phyloP scores from a whole-genome alignment of 2,888 invertebrate species.

The Patella depressa region DNA sequence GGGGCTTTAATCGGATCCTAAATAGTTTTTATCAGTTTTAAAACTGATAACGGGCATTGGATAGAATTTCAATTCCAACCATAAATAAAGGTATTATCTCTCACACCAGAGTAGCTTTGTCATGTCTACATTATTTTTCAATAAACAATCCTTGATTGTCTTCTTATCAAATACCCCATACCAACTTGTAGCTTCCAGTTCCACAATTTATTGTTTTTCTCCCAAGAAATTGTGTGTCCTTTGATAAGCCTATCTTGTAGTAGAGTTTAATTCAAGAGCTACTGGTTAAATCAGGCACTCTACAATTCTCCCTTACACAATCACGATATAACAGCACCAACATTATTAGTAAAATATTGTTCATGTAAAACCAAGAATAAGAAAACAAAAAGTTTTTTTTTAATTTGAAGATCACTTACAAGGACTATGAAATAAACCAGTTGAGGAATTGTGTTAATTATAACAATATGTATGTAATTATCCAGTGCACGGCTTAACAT shows the following conservation, averaged over 20 bases:
- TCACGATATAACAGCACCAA: background rate
- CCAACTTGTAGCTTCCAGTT: background rate
- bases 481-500: too few relatives aligned
- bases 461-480: too few relatives aligned
- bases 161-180: constrained; percentile 9
- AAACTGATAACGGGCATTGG: constrained; percentile 1
- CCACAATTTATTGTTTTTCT: constrained; percentile 5
- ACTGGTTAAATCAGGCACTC: background rate
- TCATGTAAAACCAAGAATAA: too few relatives aligned
- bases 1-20: background rate
- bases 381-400: too few relatives aligned
- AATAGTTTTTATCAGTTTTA: constrained; percentile 5
- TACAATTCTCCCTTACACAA: background rate
- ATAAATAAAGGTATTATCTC: constrained; percentile 10
- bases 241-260: too few relatives aligned
- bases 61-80: constrained; percentile 4
- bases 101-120: background rate
- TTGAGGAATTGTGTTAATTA: too few relatives aligned
- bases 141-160: constrained; percentile 7
- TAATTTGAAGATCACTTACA: too few relatives aligned
- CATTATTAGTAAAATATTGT: too few relatives aligned
- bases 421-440: too few relatives aligned
- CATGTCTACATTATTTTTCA: constrained; percentile 1
- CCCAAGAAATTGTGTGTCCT: background rate
- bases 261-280: background rate